A percentile compares a stretch with the other conserved stretches of the same genome.
Evolutionary conservation across 2,113 vertebrate genomes (phyloP).

Genomic region (Ibidorhyncha struthersii): DNA sequence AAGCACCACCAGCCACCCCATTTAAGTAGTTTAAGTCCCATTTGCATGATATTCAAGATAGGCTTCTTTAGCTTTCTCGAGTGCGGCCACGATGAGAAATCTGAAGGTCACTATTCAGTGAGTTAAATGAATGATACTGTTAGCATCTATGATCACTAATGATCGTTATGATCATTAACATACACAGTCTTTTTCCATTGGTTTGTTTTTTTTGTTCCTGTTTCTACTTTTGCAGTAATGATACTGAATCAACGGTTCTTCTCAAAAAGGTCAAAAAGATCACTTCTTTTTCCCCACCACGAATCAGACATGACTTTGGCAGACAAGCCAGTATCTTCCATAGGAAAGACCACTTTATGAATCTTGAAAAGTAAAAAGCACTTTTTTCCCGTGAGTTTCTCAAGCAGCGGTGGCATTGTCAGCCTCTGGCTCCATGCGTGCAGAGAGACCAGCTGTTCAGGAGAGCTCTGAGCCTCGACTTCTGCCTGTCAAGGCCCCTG

Average conservation of each 20-base stretch:
- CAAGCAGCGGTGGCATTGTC: background rate
- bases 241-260: background rate
- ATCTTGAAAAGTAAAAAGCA: background rate
- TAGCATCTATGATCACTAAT: background rate
- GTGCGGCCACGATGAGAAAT: background rate
- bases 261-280: background rate
- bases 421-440: background rate
- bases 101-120: background rate
- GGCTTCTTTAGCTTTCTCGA: background rate
- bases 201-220: background rate
- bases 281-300: background rate
- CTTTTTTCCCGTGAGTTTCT: background rate
- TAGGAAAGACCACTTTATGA: background rate
- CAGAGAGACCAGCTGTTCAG: slow-evolving; percentile 41
- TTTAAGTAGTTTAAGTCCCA: background rate
- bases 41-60: background rate
- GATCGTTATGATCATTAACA: background rate
- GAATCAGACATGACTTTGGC: background rate
- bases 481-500: background rate
- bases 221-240: background rate
- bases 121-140: background rate
- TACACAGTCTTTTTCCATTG: background rate
- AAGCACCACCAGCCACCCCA: background rate
- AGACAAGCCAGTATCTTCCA: background rate
- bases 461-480: background rate